Percentiles rank a stretch among this genome's conserved stretches.
Evolutionary conservation across 2,797 vertebrate species (phyloP).

Genomic region (Momotus momota): DNA sequence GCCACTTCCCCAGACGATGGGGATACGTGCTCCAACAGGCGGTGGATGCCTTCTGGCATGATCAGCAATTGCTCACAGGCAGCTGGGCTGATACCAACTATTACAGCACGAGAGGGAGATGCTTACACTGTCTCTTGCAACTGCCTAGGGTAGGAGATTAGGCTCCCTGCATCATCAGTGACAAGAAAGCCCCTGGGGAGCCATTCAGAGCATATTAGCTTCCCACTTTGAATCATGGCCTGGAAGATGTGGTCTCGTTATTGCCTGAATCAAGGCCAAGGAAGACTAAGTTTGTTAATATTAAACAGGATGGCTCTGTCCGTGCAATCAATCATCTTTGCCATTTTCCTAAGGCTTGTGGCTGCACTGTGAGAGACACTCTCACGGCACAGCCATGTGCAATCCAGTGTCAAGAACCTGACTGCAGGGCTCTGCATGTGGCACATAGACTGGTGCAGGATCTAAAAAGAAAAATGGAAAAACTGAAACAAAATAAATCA

Average conservation of each 20-base stretch:
- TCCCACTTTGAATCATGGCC: conserved; percentile 33
- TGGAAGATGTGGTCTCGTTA: conserved; percentile 30
- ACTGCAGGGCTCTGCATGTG: background rate
- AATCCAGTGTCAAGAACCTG: background rate
- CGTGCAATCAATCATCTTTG: background rate
- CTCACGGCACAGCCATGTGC: accelerated
- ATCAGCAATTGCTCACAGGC: conserved; percentile 40
- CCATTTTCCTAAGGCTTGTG: background rate
- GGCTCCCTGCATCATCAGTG: background rate
- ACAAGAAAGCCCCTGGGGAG: conserved; percentile 52
- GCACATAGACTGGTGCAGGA: background rate
- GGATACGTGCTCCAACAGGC: conserved; percentile 2
- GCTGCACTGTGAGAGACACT: accelerated
- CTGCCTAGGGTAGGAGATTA: conserved; percentile 35
- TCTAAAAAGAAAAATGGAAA: background rate
- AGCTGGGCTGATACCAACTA: conserved; percentile 57
- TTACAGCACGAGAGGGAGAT: conserved; percentile 48
- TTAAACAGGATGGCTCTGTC: background rate
- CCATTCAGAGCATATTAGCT: conserved; percentile 15
- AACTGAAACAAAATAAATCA: background rate
- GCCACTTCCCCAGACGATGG: background rate
- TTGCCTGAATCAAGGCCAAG: background rate
- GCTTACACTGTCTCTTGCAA: conserved; percentile 32
- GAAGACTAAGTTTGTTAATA: background rate
- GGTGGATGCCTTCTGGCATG: conserved; percentile 5